Conservation (phyloP, 2,888 invertebrate species). For the Mylabris sibirica region DNA sequence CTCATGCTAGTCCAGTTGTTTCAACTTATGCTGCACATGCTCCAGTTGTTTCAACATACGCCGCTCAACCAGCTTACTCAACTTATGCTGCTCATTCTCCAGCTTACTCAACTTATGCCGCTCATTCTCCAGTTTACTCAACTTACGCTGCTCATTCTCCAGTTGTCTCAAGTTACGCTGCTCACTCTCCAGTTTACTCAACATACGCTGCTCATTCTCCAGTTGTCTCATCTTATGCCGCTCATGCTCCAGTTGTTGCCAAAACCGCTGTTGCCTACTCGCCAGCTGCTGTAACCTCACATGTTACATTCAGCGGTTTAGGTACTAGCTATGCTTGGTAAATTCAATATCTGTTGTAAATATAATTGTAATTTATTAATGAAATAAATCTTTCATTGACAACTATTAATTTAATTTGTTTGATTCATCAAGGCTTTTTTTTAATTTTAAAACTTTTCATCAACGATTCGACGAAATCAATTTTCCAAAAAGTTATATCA, state of each 20-base stretch:
- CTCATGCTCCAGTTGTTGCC: conserved; percentile 39
- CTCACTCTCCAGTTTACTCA: not conserved
- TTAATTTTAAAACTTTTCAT: not conserved
- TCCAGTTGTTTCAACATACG: not conserved
- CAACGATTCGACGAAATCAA: too few relatives aligned
- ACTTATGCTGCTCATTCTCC: conserved; percentile 48
- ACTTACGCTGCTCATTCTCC: conserved; percentile 32
- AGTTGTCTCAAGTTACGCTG: conserved; percentile 28
- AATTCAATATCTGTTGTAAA: conserved; percentile 14
- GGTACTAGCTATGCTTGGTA: conserved; percentile 71
- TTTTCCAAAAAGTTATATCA: too few relatives aligned
- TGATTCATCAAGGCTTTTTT: not conserved
- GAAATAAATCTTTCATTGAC: conserved; percentile 2
- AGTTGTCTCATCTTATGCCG: conserved; percentile 48
- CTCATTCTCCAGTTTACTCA: conserved; percentile 56
- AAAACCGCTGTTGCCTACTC: conserved; percentile 62
- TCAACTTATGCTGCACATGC: conserved; percentile 19
- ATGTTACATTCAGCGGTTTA: conserved; percentile 70
- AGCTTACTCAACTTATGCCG: conserved; percentile 36
- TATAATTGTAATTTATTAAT: conserved; percentile 15
- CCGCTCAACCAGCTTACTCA: conserved; percentile 34
- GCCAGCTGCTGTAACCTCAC: conserved; percentile 69
- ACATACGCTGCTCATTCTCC: not conserved
- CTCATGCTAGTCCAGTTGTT: conserved; percentile 37
- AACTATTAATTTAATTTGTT: not conserved